phyloP scores from a whole-genome alignment of 1,140 invertebrate genomes.

The Zaprionus ornatus region DNA sequence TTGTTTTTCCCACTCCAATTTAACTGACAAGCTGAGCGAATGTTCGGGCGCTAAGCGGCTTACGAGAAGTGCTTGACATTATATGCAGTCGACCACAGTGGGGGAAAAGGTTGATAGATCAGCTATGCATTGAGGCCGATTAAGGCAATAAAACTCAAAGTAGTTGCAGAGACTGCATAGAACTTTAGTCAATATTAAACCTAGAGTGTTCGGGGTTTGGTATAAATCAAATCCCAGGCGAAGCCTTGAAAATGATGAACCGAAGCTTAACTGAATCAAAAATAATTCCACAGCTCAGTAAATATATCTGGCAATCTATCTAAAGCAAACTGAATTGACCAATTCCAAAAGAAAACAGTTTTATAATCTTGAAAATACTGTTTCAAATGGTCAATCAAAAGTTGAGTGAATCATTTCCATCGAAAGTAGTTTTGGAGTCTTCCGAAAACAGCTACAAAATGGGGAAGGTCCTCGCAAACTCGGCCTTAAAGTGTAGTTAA shows the following conservation, averaged over 20 bases:
- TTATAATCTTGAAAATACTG: neutral
- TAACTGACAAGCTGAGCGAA: slow-evolving; percentile 34
- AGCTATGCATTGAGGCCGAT: neutral
- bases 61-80: neutral
- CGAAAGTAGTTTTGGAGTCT: neutral
- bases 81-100: neutral
- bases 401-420: neutral
- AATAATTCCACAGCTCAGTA: too few relatives aligned
- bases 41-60: slow-evolving; percentile 5
- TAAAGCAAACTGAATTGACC: too few relatives aligned
- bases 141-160: neutral
- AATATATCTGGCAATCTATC: too few relatives aligned
- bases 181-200: too few relatives aligned
- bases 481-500: neutral
- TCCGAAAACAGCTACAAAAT: neutral
- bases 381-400: neutral
- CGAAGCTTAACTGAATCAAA: too few relatives aligned
- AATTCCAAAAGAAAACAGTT: neutral
- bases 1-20: slow-evolving; percentile 30
- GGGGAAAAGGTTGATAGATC: neutral
- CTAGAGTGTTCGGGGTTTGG: too few relatives aligned
- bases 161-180: too few relatives aligned
- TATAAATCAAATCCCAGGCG: too few relatives aligned
- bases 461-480: neutral
- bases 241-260: too few relatives aligned